Conservation (phyloP, 2,797 vertebrate genomes). For the Cephalopachus bancanus region DNA sequence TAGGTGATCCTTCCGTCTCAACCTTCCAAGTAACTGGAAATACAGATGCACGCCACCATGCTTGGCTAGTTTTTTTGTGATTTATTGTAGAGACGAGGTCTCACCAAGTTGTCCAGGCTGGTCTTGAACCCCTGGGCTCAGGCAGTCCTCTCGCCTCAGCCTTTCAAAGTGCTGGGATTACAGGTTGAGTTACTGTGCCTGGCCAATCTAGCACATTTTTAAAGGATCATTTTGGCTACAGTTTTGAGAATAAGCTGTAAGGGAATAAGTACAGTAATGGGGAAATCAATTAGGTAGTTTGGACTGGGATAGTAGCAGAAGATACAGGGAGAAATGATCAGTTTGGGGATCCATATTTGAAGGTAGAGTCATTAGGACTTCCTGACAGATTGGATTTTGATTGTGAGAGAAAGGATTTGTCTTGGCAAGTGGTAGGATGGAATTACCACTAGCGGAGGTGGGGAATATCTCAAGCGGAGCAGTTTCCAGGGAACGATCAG, state of each 20-base stretch:
- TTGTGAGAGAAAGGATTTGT: slow-evolving; percentile 8
- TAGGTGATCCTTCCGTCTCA: too few species aligned
- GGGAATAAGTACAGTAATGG: background rate
- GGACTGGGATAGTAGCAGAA: background rate
- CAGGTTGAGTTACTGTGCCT: too few species aligned
- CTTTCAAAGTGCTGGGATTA: too few species aligned
- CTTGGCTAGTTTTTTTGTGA: too few species aligned
- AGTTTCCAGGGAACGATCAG: background rate
- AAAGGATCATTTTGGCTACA: background rate
- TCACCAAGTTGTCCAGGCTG: too few species aligned
- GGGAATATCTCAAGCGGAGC: background rate
- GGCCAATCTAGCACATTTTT: background rate
- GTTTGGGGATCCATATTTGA: background rate
- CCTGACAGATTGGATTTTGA: background rate
- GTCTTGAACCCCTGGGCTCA: too few species aligned
- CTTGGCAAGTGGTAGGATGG: background rate
- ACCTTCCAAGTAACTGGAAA: too few species aligned
- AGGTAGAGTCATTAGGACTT: background rate
- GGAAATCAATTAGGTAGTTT: background rate
- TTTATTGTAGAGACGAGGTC: too few species aligned
- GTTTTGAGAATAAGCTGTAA: background rate
- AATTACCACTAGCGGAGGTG: background rate
- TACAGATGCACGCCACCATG: too few species aligned
- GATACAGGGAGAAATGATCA: background rate
- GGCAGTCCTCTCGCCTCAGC: too few species aligned